Conservation (phyloP, 1,140 invertebrate genomes). For the Caenorhabditis brenneri region DNA sequence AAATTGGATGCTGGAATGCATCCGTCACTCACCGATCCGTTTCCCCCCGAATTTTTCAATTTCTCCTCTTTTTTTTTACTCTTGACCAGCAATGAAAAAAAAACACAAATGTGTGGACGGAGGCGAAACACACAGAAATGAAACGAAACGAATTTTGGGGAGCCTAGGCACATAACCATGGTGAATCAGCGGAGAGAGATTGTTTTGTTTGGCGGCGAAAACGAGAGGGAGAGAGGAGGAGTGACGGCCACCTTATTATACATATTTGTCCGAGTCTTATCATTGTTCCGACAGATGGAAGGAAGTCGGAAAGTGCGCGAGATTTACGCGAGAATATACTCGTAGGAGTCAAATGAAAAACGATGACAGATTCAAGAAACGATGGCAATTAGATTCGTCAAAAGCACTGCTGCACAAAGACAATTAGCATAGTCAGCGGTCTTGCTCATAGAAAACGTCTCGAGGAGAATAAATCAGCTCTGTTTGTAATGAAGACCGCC, state of each 20-base stretch:
- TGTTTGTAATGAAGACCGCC: constrained; percentile 11
- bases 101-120: background rate
- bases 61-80: background rate
- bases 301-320: background rate
- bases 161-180: background rate
- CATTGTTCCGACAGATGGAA: background rate
- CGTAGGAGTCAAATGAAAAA: background rate
- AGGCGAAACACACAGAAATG: background rate
- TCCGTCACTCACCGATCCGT: background rate
- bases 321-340: no score
- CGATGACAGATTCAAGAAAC: background rate
- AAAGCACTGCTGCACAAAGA: no score
- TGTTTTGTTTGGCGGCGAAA: background rate
- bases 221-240: background rate
- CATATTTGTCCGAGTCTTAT: background rate
- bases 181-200: background rate
- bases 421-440: no score
- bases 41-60: background rate
- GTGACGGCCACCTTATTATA: background rate
- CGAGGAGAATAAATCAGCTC: no score
- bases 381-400: background rate
- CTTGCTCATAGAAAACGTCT: no score
- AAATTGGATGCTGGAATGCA: constrained; percentile 32
- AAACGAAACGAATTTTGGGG: background rate
- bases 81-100: background rate